Conservation (phyloP, 2,113 vertebrate genomes). For the Oenanthe melanoleuca region DNA sequence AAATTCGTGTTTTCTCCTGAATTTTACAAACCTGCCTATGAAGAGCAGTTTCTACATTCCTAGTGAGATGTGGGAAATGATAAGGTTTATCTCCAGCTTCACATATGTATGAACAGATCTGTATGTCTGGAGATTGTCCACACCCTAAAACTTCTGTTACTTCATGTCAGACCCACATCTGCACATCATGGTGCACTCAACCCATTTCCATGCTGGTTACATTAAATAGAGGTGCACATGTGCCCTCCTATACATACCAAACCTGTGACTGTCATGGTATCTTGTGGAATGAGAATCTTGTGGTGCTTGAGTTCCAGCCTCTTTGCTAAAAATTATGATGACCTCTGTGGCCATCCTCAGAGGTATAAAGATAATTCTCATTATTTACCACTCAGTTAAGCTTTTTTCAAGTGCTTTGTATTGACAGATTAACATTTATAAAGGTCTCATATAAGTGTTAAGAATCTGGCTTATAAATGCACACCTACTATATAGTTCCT, state of each 20-base stretch:
- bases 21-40: rapidly evolving
- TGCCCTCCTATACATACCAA: background rate
- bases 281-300: background rate
- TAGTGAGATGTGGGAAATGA: background rate
- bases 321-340: background rate
- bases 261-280: background rate
- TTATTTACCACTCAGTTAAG: background rate
- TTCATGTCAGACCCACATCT: background rate
- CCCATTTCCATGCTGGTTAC: background rate
- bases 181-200: background rate
- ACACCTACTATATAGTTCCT: background rate
- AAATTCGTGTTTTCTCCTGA: background rate
- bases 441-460: background rate
- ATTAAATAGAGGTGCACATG: background rate
- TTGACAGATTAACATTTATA: background rate
- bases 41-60: background rate
- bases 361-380: background rate
- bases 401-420: background rate
- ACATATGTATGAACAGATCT: rapidly evolving
- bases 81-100: background rate
- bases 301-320: background rate
- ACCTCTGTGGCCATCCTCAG: background rate
- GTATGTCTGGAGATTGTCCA: background rate
- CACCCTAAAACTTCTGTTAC: background rate
- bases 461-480: background rate